Evolutionary conservation across 2,888 invertebrate species (phyloP).

Genomic region (Drosophila parthenogenetica): DNA sequence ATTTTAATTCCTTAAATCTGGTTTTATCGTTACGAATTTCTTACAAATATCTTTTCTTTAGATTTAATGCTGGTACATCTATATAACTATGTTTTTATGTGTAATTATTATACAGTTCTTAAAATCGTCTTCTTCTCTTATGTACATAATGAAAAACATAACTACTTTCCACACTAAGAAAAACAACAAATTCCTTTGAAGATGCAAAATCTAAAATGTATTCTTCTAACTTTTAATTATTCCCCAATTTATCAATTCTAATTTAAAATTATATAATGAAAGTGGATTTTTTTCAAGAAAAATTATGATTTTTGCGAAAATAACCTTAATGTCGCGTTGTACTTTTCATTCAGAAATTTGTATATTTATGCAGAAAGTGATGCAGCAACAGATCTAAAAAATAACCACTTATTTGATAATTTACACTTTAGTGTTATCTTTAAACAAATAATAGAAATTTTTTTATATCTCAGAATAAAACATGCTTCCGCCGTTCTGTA

Average conservation of each 20-base stretch:
- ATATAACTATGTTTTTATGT: constrained; percentile 19
- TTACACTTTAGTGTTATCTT: background rate
- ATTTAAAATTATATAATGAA: constrained; percentile 9
- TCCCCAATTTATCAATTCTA: constrained; percentile 25
- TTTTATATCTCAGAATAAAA: no score
- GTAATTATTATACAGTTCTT: constrained; percentile 44
- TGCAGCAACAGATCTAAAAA: background rate
- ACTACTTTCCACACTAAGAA: constrained; percentile 1
- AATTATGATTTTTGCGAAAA: constrained; percentile 18
- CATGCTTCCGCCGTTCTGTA: no score
- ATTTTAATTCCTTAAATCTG: constrained; percentile 10
- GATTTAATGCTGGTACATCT: constrained; percentile 25
- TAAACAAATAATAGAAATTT: no score
- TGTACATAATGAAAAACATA: constrained; percentile 32
- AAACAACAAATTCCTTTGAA: constrained; percentile 38
- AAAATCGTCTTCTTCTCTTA: constrained; percentile 26
- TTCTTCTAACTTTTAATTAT: constrained; percentile 5
- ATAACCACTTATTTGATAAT: background rate
- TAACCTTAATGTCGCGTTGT: background rate
- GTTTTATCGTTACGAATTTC: constrained; percentile 43
- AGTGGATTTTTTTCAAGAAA: constrained; percentile 10
- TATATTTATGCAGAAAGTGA: background rate
- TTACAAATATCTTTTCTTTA: constrained; percentile 22
- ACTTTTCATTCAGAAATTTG: background rate
- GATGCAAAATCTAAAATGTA: constrained; percentile 20